Conservation (phyloP, 1,140 invertebrate genomes). For the Ephestia elutella region DNA sequence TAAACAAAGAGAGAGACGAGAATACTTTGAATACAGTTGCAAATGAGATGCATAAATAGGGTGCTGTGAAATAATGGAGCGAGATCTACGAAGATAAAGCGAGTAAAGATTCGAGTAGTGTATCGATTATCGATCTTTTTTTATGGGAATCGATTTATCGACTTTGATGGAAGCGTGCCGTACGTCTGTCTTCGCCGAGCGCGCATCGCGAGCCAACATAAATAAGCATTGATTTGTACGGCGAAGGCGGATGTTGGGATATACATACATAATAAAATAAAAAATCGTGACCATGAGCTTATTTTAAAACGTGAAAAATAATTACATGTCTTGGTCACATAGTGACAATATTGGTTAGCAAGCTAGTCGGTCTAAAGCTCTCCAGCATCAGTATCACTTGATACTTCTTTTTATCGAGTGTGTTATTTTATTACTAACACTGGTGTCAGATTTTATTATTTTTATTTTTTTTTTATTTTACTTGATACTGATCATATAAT, state of each 20-base stretch:
- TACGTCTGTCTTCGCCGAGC: constrained; percentile 53
- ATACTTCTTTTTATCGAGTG: no score
- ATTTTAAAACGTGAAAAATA: not conserved
- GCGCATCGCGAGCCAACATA: constrained; percentile 62
- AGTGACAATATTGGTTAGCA: no score
- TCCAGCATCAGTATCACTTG: no score
- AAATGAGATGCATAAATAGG: constrained; percentile 20
- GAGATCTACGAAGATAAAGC: not conserved
- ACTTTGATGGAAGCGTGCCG: constrained; percentile 47
- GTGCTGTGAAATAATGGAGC: constrained; percentile 7
- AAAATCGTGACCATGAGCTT: not conserved
- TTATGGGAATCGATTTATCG: constrained; percentile 38
- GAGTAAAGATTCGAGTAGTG: not conserved
- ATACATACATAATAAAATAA: not conserved
- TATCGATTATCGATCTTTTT: constrained; percentile 22
- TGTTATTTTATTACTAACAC: no score
- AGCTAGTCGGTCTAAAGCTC: no score
- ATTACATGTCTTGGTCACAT: no score
- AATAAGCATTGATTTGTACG: constrained; percentile 49
- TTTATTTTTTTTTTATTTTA: no score
- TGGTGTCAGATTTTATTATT: no score
- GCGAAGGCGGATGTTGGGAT: not conserved
- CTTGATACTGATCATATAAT: no score
- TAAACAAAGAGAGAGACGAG: constrained; percentile 3
- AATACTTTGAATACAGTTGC: constrained; percentile 18